Conservation (phyloP, 2,113 vertebrate genomes). For the Ardeotis arabs region DNA sequence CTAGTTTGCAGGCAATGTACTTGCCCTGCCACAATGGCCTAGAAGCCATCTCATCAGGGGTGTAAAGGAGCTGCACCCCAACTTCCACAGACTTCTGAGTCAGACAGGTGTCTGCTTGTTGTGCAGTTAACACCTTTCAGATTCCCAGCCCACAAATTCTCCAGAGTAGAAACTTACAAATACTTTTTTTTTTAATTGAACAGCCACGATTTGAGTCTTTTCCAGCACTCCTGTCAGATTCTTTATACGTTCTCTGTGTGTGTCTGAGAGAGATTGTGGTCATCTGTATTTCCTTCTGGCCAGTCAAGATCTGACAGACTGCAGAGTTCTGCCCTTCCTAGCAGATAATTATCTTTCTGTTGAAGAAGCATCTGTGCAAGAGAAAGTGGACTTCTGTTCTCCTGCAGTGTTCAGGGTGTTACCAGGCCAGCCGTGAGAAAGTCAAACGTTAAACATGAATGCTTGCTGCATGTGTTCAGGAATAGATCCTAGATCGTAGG, state of each 20-base stretch:
- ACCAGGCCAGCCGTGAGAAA: not conserved
- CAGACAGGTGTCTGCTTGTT: not conserved
- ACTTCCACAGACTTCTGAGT: not conserved
- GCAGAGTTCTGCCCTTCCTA: not conserved
- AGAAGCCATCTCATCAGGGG: not conserved
- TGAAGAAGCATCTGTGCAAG: not conserved
- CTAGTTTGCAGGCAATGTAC: not conserved
- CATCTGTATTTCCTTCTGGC: slow-evolving; percentile 1
- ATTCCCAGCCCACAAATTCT: not conserved
- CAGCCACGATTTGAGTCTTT: not conserved
- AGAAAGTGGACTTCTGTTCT: not conserved
- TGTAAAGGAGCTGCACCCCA: not conserved
- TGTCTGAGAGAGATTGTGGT: not conserved
- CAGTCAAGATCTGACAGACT: not conserved
- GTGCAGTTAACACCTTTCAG: not conserved
- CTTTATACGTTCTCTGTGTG: not conserved
- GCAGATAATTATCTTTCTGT: not conserved
- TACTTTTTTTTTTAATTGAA: not conserved
- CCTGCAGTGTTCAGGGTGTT: not conserved
- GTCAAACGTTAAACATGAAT: not conserved
- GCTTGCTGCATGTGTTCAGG: not conserved
- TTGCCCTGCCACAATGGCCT: not conserved
- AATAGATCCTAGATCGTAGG: not conserved
- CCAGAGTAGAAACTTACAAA: not conserved
- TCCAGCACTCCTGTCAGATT: not conserved